Base-by-base conservation (phyloP, 2,888 invertebrate genomes). In the Callinectes sapidus region DNA sequence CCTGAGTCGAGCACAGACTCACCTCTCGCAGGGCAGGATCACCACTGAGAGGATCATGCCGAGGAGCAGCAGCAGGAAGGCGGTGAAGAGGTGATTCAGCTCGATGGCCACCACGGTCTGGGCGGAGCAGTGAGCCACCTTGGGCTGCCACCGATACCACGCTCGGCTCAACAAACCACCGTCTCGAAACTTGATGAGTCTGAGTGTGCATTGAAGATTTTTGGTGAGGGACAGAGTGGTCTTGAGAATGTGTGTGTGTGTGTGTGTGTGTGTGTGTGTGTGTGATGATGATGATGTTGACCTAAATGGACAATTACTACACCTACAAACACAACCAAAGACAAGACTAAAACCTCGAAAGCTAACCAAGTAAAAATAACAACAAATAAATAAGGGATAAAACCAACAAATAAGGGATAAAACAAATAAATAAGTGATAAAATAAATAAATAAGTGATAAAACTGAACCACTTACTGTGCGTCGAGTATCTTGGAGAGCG, bases 91-190 rank as follows among this genome's bases (percentile, higher is more conserved):
- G 32, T 92, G 90, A 23, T 32, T 32, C 23, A 92, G 71, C 54
- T 87, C 32, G 66, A 93, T 90, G 0, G 92, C 90, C 32, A 93
- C 81, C 28, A 92, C 90, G 23, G 85, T 10, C 0, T 71, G 85
- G 14, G 86, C 87, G 13, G 90, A 85, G 71, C 93, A 93, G 8
- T 92, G 92, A n/a, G 93, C 39, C 35, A 88, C 28, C 6, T 90
- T 77, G 6, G 92, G 87, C 71, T 93, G 93, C 92, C 92, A 93
- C 16, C 89, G 39, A 55, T 91, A 71, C 93, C 93, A 93, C 23
- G 66, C 77, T 16, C 92, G 42, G 35, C 89, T 92, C 90, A 93
- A 66, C 14, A 93, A 48, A 13, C 93, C 93, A 6, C 88, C 90
- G 54, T 92, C 92, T 28, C 90, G 90, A 48, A 93, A 61, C 66